Evolutionary conservation across 2,797 vertebrate species (phyloP).

Genomic region (Pterois miles): DNA sequence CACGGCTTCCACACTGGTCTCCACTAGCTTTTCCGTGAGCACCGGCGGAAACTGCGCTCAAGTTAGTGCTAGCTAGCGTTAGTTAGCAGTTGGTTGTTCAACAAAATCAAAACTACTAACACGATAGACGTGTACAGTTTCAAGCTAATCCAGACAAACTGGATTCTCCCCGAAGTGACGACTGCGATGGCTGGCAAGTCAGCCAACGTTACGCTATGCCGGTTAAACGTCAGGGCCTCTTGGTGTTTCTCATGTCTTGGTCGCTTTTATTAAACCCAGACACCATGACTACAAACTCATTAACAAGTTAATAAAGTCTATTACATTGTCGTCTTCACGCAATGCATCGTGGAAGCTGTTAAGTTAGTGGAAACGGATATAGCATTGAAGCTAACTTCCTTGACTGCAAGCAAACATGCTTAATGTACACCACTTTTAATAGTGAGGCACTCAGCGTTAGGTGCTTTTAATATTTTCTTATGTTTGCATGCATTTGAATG

Average conservation of each 20-base stretch:
- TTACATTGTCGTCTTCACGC: neutral
- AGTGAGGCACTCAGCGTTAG: neutral
- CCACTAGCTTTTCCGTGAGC: conserved; percentile 37
- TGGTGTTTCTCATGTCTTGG: neutral
- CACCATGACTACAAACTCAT: neutral
- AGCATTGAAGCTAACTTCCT: conserved; percentile 3
- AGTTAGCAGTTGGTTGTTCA: neutral
- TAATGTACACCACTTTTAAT: neutral
- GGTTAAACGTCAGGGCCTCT: conserved; percentile 32
- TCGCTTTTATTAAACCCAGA: neutral
- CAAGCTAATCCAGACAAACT: rapidly evolving
- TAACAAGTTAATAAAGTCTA: neutral
- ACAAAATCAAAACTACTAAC: neutral
- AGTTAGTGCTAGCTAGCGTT: conserved; percentile 16
- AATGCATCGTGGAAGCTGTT: neutral
- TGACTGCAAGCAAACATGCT: neutral
- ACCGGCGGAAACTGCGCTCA: conserved; percentile 48
- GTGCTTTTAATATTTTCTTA: neutral
- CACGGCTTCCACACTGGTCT: conserved; percentile 39
- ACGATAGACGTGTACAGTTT: rapidly evolving
- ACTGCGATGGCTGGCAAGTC: neutral
- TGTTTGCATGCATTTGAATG: conserved; percentile 38
- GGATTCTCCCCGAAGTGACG: neutral
- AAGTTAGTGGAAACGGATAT: neutral
- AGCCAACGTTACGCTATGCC: neutral